These are phyloP conservation scores for Lasius fuliginosus DNA, from an alignment of 2,888 invertebrate genomes.

Conservation along the genomic window DNA sequence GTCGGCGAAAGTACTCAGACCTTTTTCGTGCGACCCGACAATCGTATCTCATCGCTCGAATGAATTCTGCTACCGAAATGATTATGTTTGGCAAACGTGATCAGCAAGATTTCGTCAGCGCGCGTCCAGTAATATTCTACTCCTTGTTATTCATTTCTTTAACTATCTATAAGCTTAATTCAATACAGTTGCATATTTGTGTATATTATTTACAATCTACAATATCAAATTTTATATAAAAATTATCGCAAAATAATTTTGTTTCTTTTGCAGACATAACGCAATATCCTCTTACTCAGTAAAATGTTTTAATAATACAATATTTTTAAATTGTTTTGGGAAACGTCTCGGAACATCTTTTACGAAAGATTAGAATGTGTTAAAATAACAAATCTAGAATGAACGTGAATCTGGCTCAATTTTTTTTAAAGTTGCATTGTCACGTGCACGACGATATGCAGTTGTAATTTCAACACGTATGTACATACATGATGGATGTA, in stretches of 20 bases:
- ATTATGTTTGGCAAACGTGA: slow-evolving; percentile 51
- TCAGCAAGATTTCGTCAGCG: slow-evolving; percentile 22
- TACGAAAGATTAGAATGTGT: slow-evolving; percentile 14
- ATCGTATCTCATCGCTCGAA: slow-evolving; percentile 47
- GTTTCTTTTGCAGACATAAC: not conserved
- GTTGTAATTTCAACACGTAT: slow-evolving; percentile 25
- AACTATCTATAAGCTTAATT: not conserved
- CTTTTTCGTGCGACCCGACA: slow-evolving; percentile 36
- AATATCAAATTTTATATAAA: not conserved
- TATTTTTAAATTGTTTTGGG: not conserved
- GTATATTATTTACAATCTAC: slow-evolving; percentile 5
- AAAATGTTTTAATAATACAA: not conserved
- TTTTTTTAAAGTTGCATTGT: slow-evolving; percentile 48
- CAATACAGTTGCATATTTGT: not conserved
- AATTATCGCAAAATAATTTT: not conserved
- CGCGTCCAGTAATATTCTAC: slow-evolving; percentile 12
- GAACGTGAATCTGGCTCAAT: not conserved
- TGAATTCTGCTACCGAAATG: slow-evolving; percentile 36
- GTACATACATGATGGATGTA: slow-evolving; percentile 18
- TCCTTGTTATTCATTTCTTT: not conserved
- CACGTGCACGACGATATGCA: slow-evolving; percentile 34
- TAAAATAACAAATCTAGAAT: not conserved
- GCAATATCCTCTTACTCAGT: not conserved
- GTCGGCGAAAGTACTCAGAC: slow-evolving; percentile 13
- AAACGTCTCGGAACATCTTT: not conserved